A percentile compares a stretch with the other conserved stretches of the same genome.
phyloP scores from a whole-genome alignment of 2,888 invertebrate genomes.

The Trachelus iudaicus region DNA sequence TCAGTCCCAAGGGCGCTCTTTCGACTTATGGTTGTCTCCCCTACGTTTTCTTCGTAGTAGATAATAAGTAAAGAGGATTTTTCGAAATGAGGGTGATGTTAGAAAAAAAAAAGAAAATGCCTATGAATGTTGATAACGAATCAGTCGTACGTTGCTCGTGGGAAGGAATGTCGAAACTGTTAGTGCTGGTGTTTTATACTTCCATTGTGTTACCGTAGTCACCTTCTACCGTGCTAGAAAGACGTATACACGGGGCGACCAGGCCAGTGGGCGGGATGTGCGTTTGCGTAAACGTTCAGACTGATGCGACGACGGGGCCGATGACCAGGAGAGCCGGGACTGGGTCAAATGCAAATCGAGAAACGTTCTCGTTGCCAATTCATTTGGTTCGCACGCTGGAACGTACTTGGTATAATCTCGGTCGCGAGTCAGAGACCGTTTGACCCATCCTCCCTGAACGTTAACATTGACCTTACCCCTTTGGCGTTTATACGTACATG shows the following conservation, averaged over 20 bases:
- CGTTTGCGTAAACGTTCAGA: conserved; percentile 6
- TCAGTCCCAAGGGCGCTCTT: neutral
- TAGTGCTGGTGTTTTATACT: neutral
- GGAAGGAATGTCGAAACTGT: neutral
- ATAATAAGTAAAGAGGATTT: neutral
- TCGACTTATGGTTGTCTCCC: neutral
- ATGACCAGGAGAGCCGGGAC: conserved; percentile 6
- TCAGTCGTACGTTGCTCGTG: neutral
- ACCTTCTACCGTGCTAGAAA: neutral
- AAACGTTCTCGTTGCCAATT: conserved; percentile 4
- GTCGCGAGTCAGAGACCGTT: neutral
- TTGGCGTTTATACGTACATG: conserved; percentile 24
- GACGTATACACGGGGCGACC: neutral
- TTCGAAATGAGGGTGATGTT: neutral
- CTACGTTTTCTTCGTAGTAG: neutral
- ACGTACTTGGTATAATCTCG: neutral
- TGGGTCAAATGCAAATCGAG: conserved; percentile 12
- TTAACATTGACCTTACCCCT: conserved; percentile 41
- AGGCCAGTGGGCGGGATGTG: neutral
- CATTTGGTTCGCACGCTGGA: neutral
- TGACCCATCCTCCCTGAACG: neutral
- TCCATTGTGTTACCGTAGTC: neutral
- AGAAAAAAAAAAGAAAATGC: neutral
- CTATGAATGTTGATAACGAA: neutral
- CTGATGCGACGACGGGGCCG: conserved; percentile 4